phyloP scores from a whole-genome alignment of 2,797 vertebrate genomes.

The Hippocampus kuda region DNA sequence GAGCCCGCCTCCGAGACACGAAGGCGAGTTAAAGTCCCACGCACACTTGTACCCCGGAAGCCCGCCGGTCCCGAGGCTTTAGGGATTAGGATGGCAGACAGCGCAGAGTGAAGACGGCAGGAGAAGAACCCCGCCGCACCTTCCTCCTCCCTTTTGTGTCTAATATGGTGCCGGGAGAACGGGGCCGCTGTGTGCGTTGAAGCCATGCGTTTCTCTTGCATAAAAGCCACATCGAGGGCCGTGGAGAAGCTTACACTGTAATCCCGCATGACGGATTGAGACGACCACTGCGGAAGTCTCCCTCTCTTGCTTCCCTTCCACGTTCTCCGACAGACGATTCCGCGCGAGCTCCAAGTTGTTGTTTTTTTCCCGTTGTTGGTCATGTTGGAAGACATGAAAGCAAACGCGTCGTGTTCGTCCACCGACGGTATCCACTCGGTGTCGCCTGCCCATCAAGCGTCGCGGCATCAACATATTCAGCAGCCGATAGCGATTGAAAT shows the following conservation, averaged over 20 bases:
- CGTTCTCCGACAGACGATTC: conserved; percentile 31
- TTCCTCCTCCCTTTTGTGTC: conserved; percentile 38
- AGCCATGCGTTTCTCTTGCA: conserved; percentile 58
- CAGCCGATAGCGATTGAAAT: conserved; percentile 31
- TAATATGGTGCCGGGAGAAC: conserved; percentile 39
- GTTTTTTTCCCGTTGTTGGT: background rate
- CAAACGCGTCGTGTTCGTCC: background rate
- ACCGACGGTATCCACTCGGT: background rate
- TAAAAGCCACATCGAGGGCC: conserved; percentile 65
- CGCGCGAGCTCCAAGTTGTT: conserved; percentile 12
- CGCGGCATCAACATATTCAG: conserved; percentile 19
- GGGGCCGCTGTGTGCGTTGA: conserved; percentile 51
- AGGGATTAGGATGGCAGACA: conserved; percentile 19
- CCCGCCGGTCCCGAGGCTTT: background rate
- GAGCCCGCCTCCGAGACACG: conserved; percentile 13
- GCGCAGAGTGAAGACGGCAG: conserved; percentile 20
- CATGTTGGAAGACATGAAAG: conserved; percentile 23
- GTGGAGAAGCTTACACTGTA: conserved; percentile 66
- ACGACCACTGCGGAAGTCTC: conserved; percentile 54
- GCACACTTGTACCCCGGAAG: conserved; percentile 13
- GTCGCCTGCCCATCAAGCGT: background rate
- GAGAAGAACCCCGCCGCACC: conserved; percentile 28
- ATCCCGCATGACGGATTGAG: conserved; percentile 71
- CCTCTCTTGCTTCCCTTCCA: conserved; percentile 27
- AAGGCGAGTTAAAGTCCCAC: conserved; percentile 14